These are phyloP conservation scores for Melieria omissa DNA, from an alignment of 2,888 invertebrate species.

Conservation along the genomic window DNA sequence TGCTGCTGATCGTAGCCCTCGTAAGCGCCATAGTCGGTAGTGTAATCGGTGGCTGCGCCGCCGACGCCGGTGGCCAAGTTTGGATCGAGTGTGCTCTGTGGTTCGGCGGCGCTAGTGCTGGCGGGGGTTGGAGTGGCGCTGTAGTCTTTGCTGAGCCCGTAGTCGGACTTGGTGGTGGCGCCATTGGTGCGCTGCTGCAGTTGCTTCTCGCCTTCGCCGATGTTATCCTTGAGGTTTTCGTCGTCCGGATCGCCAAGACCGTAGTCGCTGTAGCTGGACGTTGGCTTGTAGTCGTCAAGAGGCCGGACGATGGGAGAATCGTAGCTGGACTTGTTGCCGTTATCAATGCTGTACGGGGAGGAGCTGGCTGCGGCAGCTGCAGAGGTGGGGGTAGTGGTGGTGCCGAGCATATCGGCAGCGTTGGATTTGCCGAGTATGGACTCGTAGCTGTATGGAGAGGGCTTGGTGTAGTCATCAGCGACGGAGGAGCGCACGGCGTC, in stretches of 20 bases:
- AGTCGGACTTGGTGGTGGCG: slow-evolving; percentile 33
- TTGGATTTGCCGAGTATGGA: slow-evolving; percentile 46
- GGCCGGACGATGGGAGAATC: slow-evolving; percentile 21
- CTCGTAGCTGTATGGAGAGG: slow-evolving; percentile 53
- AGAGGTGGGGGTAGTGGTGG: slow-evolving; percentile 42
- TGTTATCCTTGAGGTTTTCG: slow-evolving; percentile 66
- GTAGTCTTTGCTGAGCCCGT: slow-evolving; percentile 43
- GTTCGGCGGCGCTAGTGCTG: slow-evolving; percentile 41
- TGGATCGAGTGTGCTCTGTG: slow-evolving; percentile 39
- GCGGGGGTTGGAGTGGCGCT: slow-evolving; percentile 46
- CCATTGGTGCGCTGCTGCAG: slow-evolving; percentile 51
- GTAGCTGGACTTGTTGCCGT: slow-evolving; percentile 43
- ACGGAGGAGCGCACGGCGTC: slow-evolving; percentile 52
- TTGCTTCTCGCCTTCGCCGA: slow-evolving; percentile 63
- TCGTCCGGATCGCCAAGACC: slow-evolving; percentile 62
- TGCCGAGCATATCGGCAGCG: slow-evolving; percentile 32
- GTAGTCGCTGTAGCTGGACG: slow-evolving; percentile 49
- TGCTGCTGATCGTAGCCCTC: slow-evolving; percentile 61
- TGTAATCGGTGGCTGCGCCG: slow-evolving; percentile 49
- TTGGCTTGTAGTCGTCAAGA: slow-evolving; percentile 45
- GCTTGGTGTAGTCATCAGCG: slow-evolving; percentile 51
- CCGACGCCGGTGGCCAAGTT: slow-evolving; percentile 23
- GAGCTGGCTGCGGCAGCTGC: slow-evolving; percentile 33
- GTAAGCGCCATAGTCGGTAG: slow-evolving; percentile 60
- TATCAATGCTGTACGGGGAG: slow-evolving; percentile 41